These are phyloP conservation scores for Melinaea marsaeus DNA, from an alignment of 2,888 invertebrate genomes.

Conservation along the genomic window DNA sequence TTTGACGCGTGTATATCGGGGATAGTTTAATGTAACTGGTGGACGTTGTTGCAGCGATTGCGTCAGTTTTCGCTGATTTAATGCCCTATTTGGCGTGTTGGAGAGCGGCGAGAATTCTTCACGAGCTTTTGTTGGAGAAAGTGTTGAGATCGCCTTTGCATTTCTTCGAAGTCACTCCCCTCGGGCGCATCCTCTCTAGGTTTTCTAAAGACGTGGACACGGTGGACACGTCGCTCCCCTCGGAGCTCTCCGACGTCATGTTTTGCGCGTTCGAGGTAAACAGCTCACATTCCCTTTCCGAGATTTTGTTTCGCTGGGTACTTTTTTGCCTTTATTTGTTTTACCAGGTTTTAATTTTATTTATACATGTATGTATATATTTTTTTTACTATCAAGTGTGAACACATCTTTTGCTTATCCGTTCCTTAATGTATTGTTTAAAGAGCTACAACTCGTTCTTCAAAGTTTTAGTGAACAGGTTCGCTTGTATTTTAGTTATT, in stretches of 20 bases:
- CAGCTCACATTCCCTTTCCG: background rate
- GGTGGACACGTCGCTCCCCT: conserved; percentile 82
- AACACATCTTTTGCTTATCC: too few species aligned
- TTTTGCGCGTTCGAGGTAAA: conserved; percentile 86
- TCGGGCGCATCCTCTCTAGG: conserved; percentile 85
- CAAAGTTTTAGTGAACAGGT: too few species aligned
- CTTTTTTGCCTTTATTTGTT: too few species aligned
- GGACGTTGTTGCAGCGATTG: conserved; percentile 81
- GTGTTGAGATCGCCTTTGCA: conserved; percentile 83
- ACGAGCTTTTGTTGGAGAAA: conserved; percentile 77
- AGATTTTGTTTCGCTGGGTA: background rate
- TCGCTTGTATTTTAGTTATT: conserved; percentile 3
- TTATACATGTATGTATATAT: too few species aligned
- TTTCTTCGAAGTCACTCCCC: conserved; percentile 88
- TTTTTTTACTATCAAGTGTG: too few species aligned
- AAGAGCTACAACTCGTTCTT: too few species aligned
- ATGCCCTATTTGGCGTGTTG: conserved; percentile 83
- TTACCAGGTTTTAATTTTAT: too few species aligned
- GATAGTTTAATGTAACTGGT: conserved; percentile 19
- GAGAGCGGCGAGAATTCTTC: conserved; percentile 81
- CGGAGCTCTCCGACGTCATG: conserved; percentile 81
- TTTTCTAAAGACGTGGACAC: conserved; percentile 87
- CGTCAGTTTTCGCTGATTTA: conserved; percentile 82
- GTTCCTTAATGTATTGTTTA: too few species aligned
- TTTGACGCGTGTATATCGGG: background rate